Percentiles rank a stretch among this genome's conserved stretches.
These are phyloP conservation scores for Hipposideros larvatus DNA, from an alignment of 2,797 vertebrate genomes.

Conservation along the genomic window DNA sequence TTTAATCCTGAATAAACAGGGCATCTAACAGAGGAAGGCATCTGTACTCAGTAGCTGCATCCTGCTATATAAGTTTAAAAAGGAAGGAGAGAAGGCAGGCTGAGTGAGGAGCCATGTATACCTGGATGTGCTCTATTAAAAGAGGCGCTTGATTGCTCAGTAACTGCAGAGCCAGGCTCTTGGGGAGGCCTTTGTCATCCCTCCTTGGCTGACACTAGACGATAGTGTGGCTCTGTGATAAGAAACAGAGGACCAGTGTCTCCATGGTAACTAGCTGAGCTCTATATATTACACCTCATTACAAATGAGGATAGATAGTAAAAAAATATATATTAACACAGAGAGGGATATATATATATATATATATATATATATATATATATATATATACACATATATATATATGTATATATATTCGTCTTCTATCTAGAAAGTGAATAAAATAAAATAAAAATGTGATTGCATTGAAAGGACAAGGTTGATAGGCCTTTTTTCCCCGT, in stretches of 20 bases:
- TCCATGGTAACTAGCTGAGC: conserved; percentile 94
- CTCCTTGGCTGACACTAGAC: conserved; percentile 91
- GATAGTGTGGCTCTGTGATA: conserved; percentile 91
- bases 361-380: too few species aligned
- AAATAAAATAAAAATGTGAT: conserved; percentile 74
- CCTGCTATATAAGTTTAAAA: conserved; percentile 62
- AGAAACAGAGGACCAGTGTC: conserved; percentile 93
- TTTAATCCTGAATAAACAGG: conserved; percentile 56
- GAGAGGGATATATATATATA: conserved; percentile 80
- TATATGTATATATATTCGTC: conserved; percentile 36
- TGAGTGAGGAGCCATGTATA: conserved; percentile 14
- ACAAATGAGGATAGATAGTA: conserved; percentile 92
- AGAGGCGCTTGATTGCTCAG: conserved; percentile 79
- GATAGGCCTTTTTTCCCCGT: conserved; percentile 39
- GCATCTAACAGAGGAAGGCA: conserved; percentile 33
- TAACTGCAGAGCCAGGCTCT: conserved; percentile 82
- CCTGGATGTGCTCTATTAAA: conserved; percentile 78
- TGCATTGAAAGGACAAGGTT: conserved; percentile 63
- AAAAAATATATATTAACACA: conserved; percentile 89
- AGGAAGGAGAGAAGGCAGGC: conserved; percentile 46
- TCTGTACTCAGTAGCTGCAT: neutral
- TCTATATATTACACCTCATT: conserved; percentile 95
- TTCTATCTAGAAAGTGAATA: conserved; percentile 88
- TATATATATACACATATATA: too few species aligned
- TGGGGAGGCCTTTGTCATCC: conserved; percentile 87